Evolutionary conservation across 2,797 vertebrate genomes (phyloP).

Genomic region (Pangasius larnaudii): DNA sequence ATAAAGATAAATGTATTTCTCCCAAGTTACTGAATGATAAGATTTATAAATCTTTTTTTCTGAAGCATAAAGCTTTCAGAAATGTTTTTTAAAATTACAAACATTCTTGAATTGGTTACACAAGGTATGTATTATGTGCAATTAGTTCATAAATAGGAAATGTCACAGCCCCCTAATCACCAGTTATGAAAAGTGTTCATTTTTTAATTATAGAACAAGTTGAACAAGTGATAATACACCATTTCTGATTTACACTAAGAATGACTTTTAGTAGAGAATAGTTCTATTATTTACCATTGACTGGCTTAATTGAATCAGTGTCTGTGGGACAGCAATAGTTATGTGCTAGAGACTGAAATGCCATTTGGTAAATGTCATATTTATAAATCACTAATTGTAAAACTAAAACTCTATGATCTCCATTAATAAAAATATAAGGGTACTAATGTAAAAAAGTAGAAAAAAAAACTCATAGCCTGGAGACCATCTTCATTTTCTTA

Average conservation of each 20-base stretch:
- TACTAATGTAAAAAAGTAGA: background rate
- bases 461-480: background rate
- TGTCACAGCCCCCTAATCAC: background rate
- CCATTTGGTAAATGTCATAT: background rate
- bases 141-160: background rate
- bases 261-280: background rate
- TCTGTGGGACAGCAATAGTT: background rate
- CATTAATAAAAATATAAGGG: background rate
- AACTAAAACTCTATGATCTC: background rate
- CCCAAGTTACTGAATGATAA: slow-evolving; percentile 23
- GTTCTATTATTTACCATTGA: background rate
- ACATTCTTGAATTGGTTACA: background rate
- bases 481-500: background rate
- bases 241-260: background rate
- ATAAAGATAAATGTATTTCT: slow-evolving; percentile 59
- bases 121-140: background rate
- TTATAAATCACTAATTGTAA: background rate
- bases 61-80: too few species aligned
- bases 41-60: background rate
- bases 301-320: background rate
- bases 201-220: background rate
- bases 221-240: background rate
- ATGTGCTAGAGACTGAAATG: background rate
- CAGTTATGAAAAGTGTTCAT: background rate
- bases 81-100: background rate